phyloP scores from a whole-genome alignment of 2,113 vertebrate genomes.

The Machaerirhynchus nigripectus region DNA sequence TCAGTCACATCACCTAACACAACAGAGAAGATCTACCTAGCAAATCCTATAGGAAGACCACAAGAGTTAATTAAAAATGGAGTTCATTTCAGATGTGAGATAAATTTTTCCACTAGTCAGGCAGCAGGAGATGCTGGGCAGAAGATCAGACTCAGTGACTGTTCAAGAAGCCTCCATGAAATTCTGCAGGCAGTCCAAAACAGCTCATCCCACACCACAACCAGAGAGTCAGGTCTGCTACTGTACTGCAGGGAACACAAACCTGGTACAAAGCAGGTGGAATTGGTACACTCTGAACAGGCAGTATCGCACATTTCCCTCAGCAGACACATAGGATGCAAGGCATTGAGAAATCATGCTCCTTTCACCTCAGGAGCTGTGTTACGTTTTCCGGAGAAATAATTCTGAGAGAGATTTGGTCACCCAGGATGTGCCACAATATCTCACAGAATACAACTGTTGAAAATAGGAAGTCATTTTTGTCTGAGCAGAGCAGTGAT shows the following conservation, averaged over 20 bases:
- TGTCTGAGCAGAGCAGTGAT: neutral
- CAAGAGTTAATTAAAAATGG: neutral
- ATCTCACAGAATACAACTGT: fast-evolving
- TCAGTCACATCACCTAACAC: neutral
- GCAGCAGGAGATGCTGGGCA: neutral
- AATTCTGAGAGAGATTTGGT: neutral
- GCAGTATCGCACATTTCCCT: neutral
- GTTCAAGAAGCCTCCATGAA: neutral
- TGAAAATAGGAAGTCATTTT: neutral
- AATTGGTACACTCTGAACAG: neutral
- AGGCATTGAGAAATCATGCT: neutral
- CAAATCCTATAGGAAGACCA: neutral
- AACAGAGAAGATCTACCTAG: neutral
- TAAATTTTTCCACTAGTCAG: neutral
- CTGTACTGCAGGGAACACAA: neutral
- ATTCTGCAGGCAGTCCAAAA: neutral
- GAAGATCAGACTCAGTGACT: neutral
- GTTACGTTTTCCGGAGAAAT: neutral
- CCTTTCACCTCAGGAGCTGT: neutral
- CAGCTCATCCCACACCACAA: neutral
- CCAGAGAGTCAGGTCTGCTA: neutral
- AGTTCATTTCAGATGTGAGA: neutral
- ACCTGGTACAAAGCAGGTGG: neutral
- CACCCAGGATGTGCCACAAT: neutral
- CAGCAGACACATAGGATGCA: neutral